Base-by-base conservation (phyloP, 92 coral and sea anemone species). In the Heliopora coerulea region DNA sequence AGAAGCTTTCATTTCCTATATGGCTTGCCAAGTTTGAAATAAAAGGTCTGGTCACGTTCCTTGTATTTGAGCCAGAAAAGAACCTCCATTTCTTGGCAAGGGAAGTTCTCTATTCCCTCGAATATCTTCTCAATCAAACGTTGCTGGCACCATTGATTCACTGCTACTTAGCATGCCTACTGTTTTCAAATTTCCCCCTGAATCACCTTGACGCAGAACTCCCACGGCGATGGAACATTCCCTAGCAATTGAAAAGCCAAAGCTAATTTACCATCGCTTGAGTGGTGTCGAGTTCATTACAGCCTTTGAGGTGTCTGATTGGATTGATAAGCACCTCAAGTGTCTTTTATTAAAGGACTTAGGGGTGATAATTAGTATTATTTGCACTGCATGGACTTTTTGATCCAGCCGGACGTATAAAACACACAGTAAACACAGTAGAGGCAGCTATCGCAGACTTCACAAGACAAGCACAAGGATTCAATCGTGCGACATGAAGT, bases 301-400 rank as follows among this genome's bases (percentile, higher is more conserved):
- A 15, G 52, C n/a, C 17, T 6, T 7, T 6, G 52, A 46, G n/a
- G n/a, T 46, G 52, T 8, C 40, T 13, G 59, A 44, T 54, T 67
- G 54, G 54, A 26, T 59, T 27, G 74, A 67, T 67, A 67, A 67
- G 58, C 20, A 5, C 10, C 8, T 25, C 74, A 67, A 67, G 74
- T 67, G 74, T 67, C 39, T 67, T 67, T 67, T 67, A 67, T 67
- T 67, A 67, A n/a, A 44, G 29, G 39, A 24, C 74, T 24, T 67
- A 15, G 39, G 74, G 74, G 74, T 49, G 74, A 28, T 67, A 67
- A 67, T 67, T 67, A 67, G 39, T 32, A 6, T 44, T 48, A 67
- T 67, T 67, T 67, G 59, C 30, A 67, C 74, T 54, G 74, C 59
- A 67, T 67, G 74, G 59, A 4, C 6, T 4, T 37, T 37, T 37